A percentile compares a stretch with the other conserved stretches of the same genome.
phyloP scores from a whole-genome alignment of 1,140 invertebrate genomes.

The Diprion similis region DNA sequence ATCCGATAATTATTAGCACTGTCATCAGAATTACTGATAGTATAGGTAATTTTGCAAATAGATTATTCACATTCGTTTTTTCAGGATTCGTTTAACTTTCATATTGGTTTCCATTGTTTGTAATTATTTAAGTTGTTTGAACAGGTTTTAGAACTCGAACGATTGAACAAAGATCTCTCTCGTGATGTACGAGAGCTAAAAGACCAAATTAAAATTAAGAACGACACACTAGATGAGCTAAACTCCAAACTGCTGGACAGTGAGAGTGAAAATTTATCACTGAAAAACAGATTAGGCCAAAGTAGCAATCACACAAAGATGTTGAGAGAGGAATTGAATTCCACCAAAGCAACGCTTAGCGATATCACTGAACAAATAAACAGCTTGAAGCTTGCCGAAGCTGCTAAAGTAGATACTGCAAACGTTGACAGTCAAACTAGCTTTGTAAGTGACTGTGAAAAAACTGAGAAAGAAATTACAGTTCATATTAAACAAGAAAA shows the following conservation, averaged over 20 bases:
- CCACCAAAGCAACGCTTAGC: not conserved
- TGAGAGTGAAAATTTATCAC: not conserved
- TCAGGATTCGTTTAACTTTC: no score
- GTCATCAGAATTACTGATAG: no score
- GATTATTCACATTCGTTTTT: no score
- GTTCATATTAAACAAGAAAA: constrained; percentile 21
- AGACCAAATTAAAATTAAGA: not conserved
- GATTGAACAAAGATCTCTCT: no score
- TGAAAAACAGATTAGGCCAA: not conserved
- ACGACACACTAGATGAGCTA: not conserved
- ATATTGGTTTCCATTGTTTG: no score
- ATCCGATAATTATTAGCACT: no score
- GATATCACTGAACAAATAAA: not conserved
- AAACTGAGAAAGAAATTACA: constrained; percentile 26
- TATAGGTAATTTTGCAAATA: no score
- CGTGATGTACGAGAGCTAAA: no score
- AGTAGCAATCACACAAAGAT: not conserved
- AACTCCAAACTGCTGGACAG: not conserved
- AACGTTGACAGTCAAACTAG: constrained; percentile 1
- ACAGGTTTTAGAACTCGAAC: no score
- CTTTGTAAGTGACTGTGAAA: constrained; percentile 9
- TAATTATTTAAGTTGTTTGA: no score
- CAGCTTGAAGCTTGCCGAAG: constrained; percentile 3
- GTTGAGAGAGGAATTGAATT: not conserved
- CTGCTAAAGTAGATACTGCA: not conserved